phyloP scores from a whole-genome alignment of 2,113 vertebrate genomes.

The Odobenus rosmarus region DNA sequence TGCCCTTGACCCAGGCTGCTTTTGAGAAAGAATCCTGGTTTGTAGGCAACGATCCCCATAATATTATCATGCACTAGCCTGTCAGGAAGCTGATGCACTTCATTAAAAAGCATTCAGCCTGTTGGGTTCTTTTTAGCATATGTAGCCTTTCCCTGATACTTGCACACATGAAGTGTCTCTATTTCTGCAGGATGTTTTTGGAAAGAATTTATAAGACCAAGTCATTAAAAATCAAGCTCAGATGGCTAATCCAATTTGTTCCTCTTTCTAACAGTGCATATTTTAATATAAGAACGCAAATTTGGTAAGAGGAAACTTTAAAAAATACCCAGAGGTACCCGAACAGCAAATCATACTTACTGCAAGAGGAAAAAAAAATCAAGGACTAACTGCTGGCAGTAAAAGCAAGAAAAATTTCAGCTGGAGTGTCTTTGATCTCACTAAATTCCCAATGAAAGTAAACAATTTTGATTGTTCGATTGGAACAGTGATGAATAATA shows the following conservation, averaged over 20 bases:
- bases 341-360: conserved; percentile 85
- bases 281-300: conserved; percentile 76
- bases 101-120: conserved; percentile 47
- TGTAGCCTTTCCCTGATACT: neutral
- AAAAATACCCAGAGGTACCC: conserved; percentile 74
- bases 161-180: conserved; percentile 17
- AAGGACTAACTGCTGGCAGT: conserved; percentile 50
- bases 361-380: conserved; percentile 54
- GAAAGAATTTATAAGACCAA: conserved; percentile 56
- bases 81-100: conserved; percentile 28
- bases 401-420: conserved; percentile 81
- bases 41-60: neutral
- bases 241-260: conserved; percentile 44
- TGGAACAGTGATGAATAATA: conserved; percentile 88
- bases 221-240: conserved; percentile 61
- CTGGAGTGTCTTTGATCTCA: conserved; percentile 83
- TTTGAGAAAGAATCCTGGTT: conserved; percentile 3
- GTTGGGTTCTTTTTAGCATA: conserved; percentile 15
- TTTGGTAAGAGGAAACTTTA: conserved; percentile 81
- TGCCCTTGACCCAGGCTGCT: neutral
- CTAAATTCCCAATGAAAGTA: conserved; percentile 85
- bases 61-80: conserved; percentile 15
- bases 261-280: conserved; percentile 19
- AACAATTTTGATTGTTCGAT: conserved; percentile 89
- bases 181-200: conserved; percentile 63